phyloP scores from a whole-genome alignment of 2,888 invertebrate species.

The Embidobia sp. region DNA sequence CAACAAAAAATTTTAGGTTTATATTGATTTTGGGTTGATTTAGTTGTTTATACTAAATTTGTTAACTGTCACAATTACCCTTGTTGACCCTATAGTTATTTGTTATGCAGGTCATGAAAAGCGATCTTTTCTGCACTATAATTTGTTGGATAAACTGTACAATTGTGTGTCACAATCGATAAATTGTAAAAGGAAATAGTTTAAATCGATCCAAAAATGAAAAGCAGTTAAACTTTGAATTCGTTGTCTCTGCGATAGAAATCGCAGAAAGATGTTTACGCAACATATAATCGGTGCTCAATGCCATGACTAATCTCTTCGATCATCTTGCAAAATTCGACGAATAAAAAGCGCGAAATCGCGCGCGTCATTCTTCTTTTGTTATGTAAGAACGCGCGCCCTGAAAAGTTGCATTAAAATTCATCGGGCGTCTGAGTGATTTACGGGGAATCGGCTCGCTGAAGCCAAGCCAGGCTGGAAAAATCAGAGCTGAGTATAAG shows the following conservation, averaged over 20 bases:
- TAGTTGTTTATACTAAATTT: too few species aligned
- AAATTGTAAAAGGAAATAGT: neutral
- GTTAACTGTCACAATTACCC: too few species aligned
- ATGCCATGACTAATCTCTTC: slow-evolving; percentile 34
- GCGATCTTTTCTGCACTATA: too few species aligned
- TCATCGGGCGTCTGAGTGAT: slow-evolving; percentile 28
- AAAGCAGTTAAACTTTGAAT: neutral
- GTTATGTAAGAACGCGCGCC: slow-evolving; percentile 27
- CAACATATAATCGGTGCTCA: slow-evolving; percentile 22
- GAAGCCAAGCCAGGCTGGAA: slow-evolving; percentile 11
- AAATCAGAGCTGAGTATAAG: slow-evolving; percentile 26
- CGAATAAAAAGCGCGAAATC: slow-evolving; percentile 37
- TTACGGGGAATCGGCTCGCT: slow-evolving; percentile 10
- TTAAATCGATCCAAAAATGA: too few species aligned
- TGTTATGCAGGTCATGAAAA: too few species aligned
- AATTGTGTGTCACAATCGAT: too few species aligned
- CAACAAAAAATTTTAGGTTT: too few species aligned
- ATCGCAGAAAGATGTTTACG: slow-evolving; percentile 15
- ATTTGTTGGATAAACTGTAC: too few species aligned
- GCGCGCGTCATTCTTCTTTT: slow-evolving; percentile 23
- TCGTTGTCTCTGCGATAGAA: neutral
- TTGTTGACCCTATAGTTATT: too few species aligned
- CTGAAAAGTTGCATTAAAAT: slow-evolving; percentile 38
- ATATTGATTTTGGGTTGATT: too few species aligned
- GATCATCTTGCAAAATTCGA: slow-evolving; percentile 44